phyloP scores from a whole-genome alignment of 2,888 invertebrate genomes.

The Odontothrips loti region DNA sequence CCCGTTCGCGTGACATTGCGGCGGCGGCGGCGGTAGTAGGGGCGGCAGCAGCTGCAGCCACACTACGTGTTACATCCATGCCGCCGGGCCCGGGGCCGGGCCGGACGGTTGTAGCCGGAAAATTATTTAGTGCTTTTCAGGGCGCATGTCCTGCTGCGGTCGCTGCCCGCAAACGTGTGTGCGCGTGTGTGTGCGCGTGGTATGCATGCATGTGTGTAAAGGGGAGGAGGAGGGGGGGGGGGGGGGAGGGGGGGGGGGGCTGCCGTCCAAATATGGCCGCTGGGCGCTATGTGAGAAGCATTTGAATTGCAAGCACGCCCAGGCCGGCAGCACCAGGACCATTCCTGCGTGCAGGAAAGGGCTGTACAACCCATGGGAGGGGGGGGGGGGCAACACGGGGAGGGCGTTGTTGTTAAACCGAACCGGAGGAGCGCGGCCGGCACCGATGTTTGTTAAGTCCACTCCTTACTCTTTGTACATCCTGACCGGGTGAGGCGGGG shows the following conservation, averaged over 20 bases:
- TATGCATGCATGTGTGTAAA: too few relatives aligned
- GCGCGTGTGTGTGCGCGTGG: too few relatives aligned
- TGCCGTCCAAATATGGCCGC: background rate
- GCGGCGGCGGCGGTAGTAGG: background rate
- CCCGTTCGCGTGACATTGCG: background rate
- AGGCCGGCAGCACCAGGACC: background rate
- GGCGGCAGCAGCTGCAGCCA: too few relatives aligned
- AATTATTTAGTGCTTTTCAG: conserved; percentile 3
- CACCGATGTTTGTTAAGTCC: too few relatives aligned
- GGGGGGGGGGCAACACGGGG: background rate
- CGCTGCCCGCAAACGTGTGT: too few relatives aligned
- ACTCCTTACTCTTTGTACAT: too few relatives aligned
- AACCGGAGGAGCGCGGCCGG: background rate
- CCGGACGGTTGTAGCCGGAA: background rate
- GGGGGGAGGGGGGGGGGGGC: background rate
- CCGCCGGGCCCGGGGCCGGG: background rate
- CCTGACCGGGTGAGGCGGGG: background rate
- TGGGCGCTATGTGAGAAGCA: background rate
- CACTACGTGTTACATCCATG: too few relatives aligned
- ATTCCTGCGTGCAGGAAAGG: too few relatives aligned
- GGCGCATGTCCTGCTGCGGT: background rate
- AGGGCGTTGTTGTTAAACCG: background rate
- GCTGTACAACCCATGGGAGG: background rate
- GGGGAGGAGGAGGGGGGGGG: too few relatives aligned
- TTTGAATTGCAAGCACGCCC: conserved; percentile 1